Conservation (phyloP, 1,140 invertebrate species). For the Dufourea novaeangliae region DNA sequence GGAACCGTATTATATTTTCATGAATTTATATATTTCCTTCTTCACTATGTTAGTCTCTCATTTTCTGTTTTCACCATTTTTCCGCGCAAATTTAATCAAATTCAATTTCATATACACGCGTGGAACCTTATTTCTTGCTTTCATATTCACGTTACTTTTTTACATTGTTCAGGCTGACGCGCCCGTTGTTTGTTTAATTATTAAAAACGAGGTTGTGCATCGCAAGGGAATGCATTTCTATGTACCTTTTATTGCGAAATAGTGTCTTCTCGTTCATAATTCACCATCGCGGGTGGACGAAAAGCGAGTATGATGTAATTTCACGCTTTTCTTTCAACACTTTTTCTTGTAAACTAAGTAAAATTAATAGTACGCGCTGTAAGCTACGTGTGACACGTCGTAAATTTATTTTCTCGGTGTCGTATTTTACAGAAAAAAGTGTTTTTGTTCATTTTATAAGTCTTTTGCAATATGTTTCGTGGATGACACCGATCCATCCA, state of each 20-base stretch:
- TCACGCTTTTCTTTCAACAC: constrained; percentile 27
- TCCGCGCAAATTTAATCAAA: too few species aligned
- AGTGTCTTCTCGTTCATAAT: constrained; percentile 28
- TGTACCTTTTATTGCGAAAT: constrained; percentile 44
- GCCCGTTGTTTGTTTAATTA: constrained; percentile 20
- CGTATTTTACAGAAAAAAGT: background rate
- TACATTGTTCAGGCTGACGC: background rate
- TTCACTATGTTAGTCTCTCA: too few species aligned
- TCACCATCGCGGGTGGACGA: constrained; percentile 7
- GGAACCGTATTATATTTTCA: too few species aligned
- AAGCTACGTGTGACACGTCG: background rate
- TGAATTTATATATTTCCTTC: too few species aligned
- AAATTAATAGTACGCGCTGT: background rate
- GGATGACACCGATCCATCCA: background rate
- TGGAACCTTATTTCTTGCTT: too few species aligned
- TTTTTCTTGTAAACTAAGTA: background rate
- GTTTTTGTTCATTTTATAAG: background rate
- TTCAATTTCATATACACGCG: background rate
- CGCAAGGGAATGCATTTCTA: constrained; percentile 13
- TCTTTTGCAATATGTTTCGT: background rate
- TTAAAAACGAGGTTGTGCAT: constrained; percentile 44
- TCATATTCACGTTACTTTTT: too few species aligned
- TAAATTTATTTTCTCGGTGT: background rate
- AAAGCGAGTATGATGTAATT: constrained; percentile 7
- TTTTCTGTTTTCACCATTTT: too few species aligned